Evolutionary conservation across 2,113 vertebrate genomes (phyloP).

Genomic region (Platanista minor): DNA sequence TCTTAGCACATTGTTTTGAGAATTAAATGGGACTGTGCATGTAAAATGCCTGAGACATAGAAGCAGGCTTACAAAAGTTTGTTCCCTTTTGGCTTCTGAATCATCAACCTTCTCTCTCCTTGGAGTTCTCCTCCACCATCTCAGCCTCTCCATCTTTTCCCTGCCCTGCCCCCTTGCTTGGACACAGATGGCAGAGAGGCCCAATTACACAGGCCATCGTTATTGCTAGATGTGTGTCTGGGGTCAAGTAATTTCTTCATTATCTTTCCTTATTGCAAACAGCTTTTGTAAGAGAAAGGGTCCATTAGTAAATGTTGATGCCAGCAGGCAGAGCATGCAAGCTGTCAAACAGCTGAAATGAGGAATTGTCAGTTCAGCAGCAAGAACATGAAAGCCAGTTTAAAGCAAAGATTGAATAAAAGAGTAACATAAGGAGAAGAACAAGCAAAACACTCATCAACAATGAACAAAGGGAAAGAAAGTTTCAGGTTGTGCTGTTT

Average conservation of each 20-base stretch:
- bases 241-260: conserved; percentile 75
- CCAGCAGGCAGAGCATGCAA: conserved; percentile 66
- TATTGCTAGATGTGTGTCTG: conserved; percentile 63
- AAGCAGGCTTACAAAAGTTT: not conserved
- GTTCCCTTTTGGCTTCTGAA: not conserved
- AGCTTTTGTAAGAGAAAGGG: conserved; percentile 66
- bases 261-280: conserved; percentile 71
- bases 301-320: conserved; percentile 79
- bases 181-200: not conserved
- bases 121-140: not conserved
- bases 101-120: not conserved
- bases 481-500: not conserved
- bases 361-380: conserved; percentile 63
- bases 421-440: conserved; percentile 56
- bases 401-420: conserved; percentile 68
- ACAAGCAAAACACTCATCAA: conserved; percentile 50
- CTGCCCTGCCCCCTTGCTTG: not conserved
- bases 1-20: not conserved
- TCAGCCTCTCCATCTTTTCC: not conserved
- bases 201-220: not conserved
- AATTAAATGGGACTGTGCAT: not conserved
- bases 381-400: conserved; percentile 23
- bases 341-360: conserved; percentile 72
- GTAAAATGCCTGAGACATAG: not conserved
- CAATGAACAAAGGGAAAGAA: conserved; percentile 5